A percentile compares a stretch with the other conserved stretches of the same genome.
Conservation (phyloP, 2,113 vertebrate species). For the Equus przewalskii region DNA sequence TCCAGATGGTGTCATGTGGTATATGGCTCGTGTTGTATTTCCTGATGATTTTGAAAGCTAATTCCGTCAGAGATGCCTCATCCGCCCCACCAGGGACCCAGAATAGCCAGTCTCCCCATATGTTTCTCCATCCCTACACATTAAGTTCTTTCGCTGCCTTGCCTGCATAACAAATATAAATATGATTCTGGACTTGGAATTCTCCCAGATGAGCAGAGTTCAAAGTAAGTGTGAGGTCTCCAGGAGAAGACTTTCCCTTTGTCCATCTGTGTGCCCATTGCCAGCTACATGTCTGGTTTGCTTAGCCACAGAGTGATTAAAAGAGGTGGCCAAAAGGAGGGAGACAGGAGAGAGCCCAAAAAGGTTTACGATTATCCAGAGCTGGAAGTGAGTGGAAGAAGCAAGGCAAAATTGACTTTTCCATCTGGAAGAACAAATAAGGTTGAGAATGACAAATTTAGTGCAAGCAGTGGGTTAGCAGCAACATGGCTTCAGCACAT, state of each 20-base stretch:
- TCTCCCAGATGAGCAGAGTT: conserved; percentile 87
- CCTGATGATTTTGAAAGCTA: conserved; percentile 86
- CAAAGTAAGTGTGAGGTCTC: conserved; percentile 83
- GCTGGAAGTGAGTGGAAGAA: conserved; percentile 65
- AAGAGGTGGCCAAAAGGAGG: conserved; percentile 25
- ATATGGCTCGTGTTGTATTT: conserved; percentile 78
- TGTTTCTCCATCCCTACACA: conserved; percentile 79
- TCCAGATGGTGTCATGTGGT: conserved; percentile 82
- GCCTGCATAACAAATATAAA: conserved; percentile 88
- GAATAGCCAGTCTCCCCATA: conserved; percentile 86
- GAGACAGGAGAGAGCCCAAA: neutral
- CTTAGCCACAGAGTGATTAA: conserved; percentile 36
- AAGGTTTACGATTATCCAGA: conserved; percentile 51
- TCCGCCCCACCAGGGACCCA: conserved; percentile 84
- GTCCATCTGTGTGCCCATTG: conserved; percentile 77
- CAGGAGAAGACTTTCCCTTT: conserved; percentile 82
- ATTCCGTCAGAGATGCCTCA: conserved; percentile 82
- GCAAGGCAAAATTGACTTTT: conserved; percentile 73
- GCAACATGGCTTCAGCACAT: conserved; percentile 65
- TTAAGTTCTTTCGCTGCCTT: conserved; percentile 82
- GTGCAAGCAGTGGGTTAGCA: conserved; percentile 69
- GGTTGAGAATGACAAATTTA: conserved; percentile 74
- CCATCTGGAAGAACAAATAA: conserved; percentile 74
- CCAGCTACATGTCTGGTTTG: conserved; percentile 67
- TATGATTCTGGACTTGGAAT: conserved; percentile 84